phyloP scores from a whole-genome alignment of 2,797 vertebrate genomes.

The Amniataba percoides region DNA sequence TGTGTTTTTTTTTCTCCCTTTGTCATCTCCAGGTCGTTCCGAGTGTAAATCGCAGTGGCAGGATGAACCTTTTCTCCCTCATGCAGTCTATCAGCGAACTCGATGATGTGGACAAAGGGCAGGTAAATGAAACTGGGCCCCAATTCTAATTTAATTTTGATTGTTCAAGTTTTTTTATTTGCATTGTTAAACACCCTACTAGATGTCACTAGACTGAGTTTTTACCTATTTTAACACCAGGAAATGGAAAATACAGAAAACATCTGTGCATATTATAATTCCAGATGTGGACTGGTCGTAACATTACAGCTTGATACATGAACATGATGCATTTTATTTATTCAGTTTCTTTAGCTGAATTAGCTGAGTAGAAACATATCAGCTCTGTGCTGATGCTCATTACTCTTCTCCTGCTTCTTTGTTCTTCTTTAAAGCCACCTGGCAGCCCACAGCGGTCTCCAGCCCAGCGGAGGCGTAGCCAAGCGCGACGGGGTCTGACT shows the following conservation, averaged over 20 bases:
- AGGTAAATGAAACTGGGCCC: conserved; percentile 61
- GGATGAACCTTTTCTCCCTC: conserved; percentile 93
- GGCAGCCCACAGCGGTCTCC: conserved; percentile 79
- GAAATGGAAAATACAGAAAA: not conserved
- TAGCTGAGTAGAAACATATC: not conserved
- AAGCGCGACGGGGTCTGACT: conserved; percentile 70
- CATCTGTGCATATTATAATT: not conserved
- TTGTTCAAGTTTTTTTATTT: not conserved
- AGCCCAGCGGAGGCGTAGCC: conserved; percentile 75
- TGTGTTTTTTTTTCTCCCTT: conserved; percentile 2
- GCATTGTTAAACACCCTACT: not conserved
- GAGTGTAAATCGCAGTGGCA: conserved; percentile 84
- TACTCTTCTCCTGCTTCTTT: not conserved
- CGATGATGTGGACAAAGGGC: conserved; percentile 80
- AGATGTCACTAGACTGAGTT: not conserved
- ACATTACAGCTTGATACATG: not conserved
- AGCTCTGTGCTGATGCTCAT: not conserved
- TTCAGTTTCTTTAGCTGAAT: not conserved
- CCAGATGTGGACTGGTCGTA: not conserved
- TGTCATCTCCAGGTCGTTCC: conserved; percentile 59
- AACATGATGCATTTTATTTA: not conserved
- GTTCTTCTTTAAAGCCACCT: conserved; percentile 64
- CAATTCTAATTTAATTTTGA: not conserved
- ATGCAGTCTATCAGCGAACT: conserved; percentile 94
- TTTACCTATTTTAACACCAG: not conserved